Base-by-base conservation (phyloP, 2,113 vertebrate species). In the Psilopsiagon aurifrons region DNA sequence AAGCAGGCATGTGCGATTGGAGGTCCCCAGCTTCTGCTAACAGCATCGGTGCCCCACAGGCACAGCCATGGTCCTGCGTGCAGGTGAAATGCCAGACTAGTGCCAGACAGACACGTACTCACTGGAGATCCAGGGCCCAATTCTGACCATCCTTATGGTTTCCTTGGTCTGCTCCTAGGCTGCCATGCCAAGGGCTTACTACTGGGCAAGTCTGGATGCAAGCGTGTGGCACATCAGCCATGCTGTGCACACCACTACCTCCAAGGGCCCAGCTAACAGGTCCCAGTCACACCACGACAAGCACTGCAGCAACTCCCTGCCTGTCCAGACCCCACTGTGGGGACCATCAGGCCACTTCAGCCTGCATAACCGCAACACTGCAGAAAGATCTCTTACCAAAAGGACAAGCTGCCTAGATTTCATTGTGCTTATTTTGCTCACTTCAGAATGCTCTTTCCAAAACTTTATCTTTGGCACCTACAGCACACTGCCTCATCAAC, bases 11-110 rank as follows among this genome's bases (percentile, higher is more conserved):
- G 0, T 17, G 24, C 47, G 35, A n/a, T 0, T 55, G 54, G 63
- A 84, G 46, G n/a, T 11, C 25, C 20, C 13, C 35, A 55, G 25
- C 31, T 81, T 76, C 63, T 80, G 68, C 43, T 59, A 76, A 46
- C 47, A 57, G 62, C 0, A 2, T 43, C 1, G 1, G 24, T 35
- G 76, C 23, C 39, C 23, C 2, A 0, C 33, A 41, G 46, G n/a
- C 44, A 82, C 22, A 69, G 47, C 43, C 1, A 0, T 1, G 1
- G 62, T 49, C 57, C 57, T n/a, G 57, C 0, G 1, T 13, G 25
- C 29, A 31, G 24, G 18, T 47, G 57, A 76, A 94, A 64, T 0
- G 3, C 31, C 60, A 59, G 46, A 62, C 18, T 49, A 20, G 67
- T 70, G 51, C 57, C 39, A 68, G 80, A 39, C 28, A 55, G 35